phyloP scores from a whole-genome alignment of 2,888 invertebrate species.

The Galeruca laticollis region DNA sequence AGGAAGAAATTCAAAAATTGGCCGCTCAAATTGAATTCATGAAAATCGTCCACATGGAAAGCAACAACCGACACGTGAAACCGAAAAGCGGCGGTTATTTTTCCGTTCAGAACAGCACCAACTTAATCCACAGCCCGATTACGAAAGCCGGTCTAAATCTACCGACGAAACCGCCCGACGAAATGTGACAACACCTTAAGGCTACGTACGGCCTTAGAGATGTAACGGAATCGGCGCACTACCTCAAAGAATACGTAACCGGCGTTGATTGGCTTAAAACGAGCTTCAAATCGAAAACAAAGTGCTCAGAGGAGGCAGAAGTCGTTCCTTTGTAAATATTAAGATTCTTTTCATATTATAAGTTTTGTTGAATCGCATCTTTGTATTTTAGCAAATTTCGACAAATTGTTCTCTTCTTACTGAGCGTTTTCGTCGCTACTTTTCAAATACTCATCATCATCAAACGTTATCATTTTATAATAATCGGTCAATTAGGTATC shows the following conservation, averaged over 20 bases:
- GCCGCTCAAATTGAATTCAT: slow-evolving; percentile 93
- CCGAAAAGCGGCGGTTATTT: slow-evolving; percentile 88
- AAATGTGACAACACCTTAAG: slow-evolving; percentile 56
- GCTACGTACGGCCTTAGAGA: slow-evolving; percentile 35
- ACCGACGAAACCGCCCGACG: slow-evolving; percentile 58
- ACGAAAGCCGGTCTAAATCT: slow-evolving; percentile 59
- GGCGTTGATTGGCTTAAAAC: slow-evolving; percentile 55
- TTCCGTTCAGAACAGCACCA: slow-evolving; percentile 71
- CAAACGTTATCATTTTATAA: background rate
- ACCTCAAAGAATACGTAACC: slow-evolving; percentile 14
- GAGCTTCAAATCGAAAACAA: slow-evolving; percentile 52
- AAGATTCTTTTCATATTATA: background rate
- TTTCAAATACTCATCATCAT: background rate
- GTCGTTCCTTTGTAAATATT: slow-evolving; percentile 28
- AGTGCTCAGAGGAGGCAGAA: slow-evolving; percentile 23
- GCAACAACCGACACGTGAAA: slow-evolving; percentile 89
- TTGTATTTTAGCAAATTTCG: too few species aligned
- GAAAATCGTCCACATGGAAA: slow-evolving; percentile 94
- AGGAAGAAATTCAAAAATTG: slow-evolving; percentile 92
- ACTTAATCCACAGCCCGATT: slow-evolving; percentile 61
- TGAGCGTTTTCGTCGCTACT: too few species aligned
- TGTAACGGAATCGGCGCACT: background rate
- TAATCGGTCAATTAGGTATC: too few species aligned
- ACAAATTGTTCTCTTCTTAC: too few species aligned
- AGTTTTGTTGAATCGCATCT: background rate